A percentile compares a stretch with the other conserved stretches of the same genome.
These are phyloP conservation scores for Poecilus cupreus DNA, from an alignment of 2,888 invertebrate genomes.

Conservation along the genomic window DNA sequence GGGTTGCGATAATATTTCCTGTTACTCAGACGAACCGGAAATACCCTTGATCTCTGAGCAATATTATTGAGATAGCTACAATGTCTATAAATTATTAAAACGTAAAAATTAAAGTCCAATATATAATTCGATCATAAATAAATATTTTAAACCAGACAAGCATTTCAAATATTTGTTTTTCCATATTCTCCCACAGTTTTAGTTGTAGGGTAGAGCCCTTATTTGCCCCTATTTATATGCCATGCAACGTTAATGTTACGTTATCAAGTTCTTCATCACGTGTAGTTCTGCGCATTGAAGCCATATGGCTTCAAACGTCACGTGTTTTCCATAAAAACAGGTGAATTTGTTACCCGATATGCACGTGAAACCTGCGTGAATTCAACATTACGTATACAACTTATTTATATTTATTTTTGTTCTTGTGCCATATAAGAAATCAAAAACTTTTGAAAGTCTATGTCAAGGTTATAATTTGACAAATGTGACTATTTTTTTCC, in stretches of 20 bases:
- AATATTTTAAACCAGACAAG: background rate
- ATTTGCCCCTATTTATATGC: background rate
- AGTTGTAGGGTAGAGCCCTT: background rate
- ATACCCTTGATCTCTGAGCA: too few relatives aligned
- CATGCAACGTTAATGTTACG: background rate
- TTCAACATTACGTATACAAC: background rate
- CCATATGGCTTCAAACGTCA: background rate
- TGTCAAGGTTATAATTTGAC: background rate
- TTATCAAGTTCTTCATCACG: background rate
- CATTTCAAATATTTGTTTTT: background rate
- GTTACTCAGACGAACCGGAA: too few relatives aligned
- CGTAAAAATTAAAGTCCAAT: background rate
- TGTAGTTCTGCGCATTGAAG: background rate
- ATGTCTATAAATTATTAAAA: too few relatives aligned
- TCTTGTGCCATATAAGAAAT: background rate
- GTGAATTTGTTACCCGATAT: constrained; percentile 44
- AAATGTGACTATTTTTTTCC: background rate
- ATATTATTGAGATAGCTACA: too few relatives aligned
- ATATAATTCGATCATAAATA: background rate
- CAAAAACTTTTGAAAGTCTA: background rate
- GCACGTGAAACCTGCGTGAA: background rate
- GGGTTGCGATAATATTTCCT: too few relatives aligned
- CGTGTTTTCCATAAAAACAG: constrained; percentile 38
- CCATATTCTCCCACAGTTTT: background rate
- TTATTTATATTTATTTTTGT: background rate